Evolutionary conservation across 2,888 invertebrate species (phyloP).

Genomic region (Dolichomitus sp.): DNA sequence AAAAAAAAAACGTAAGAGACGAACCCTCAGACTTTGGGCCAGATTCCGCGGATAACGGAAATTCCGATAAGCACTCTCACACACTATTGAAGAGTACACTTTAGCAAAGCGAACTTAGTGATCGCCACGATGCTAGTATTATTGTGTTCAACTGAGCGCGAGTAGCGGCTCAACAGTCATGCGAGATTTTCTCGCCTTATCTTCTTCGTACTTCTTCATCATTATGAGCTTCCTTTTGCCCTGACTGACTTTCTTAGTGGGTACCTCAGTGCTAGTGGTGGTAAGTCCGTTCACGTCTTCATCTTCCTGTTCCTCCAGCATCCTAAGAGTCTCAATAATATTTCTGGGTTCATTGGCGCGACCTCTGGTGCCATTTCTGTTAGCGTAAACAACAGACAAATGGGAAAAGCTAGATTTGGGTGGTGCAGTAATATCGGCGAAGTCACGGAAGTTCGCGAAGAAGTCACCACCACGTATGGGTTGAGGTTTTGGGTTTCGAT

Average conservation of each 20-base stretch:
- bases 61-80: slow-evolving; percentile 76
- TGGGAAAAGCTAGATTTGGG: slow-evolving; percentile 94
- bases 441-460: slow-evolving; percentile 96
- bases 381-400: slow-evolving; percentile 94
- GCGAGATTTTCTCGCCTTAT: slow-evolving; percentile 83
- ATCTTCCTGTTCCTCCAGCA: slow-evolving; percentile 89
- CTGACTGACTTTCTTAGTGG: slow-evolving; percentile 83
- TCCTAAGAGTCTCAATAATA: slow-evolving; percentile 93
- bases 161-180: slow-evolving; percentile 82
- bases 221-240: slow-evolving; percentile 82
- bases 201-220: slow-evolving; percentile 83
- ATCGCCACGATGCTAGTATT: slow-evolving; percentile 38
- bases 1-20: slow-evolving; percentile 45
- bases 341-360: slow-evolving; percentile 90
- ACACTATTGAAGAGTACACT: slow-evolving; percentile 70
- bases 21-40: slow-evolving; percentile 80
- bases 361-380: slow-evolving; percentile 91
- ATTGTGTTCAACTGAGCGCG: slow-evolving; percentile 82
- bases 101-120: slow-evolving; percentile 62
- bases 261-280: slow-evolving; percentile 78
- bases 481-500: slow-evolving; percentile 91
- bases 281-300: slow-evolving; percentile 50
- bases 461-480: slow-evolving; percentile 91
- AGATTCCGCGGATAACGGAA: slow-evolving; percentile 77
- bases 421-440: slow-evolving; percentile 95